These are phyloP conservation scores for Styela clava DNA, from an alignment of 23 tunicate genomes.

Conservation along the genomic window DNA sequence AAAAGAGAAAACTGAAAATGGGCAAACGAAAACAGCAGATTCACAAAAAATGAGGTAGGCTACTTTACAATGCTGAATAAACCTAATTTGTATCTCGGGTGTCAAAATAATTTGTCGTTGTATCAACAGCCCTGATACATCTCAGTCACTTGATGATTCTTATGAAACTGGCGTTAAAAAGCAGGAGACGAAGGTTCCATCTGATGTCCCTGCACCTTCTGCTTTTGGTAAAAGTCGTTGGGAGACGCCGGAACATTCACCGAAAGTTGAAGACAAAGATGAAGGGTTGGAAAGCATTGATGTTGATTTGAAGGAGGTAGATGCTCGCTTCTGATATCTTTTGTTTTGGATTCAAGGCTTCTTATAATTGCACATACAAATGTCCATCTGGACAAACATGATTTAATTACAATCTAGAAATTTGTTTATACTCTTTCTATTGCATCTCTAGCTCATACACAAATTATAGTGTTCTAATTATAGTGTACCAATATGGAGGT, in stretches of 20 bases:
- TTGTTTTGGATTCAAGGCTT: too few species aligned
- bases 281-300: background rate
- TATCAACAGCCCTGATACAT: slow-evolving; percentile 11
- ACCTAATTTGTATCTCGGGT: too few species aligned
- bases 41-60: background rate
- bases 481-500: too few species aligned
- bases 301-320: slow-evolving; percentile 8
- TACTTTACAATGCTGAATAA: too few species aligned
- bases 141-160: slow-evolving; percentile 5
- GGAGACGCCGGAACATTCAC: slow-evolving; percentile 28
- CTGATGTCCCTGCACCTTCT: background rate
- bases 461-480: too few species aligned
- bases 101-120: too few species aligned
- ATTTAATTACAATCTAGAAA: too few species aligned
- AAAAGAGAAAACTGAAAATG: background rate
- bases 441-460: too few species aligned
- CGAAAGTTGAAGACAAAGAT: background rate
- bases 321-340: too few species aligned
- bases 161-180: background rate
- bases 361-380: too few species aligned
- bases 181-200: background rate
- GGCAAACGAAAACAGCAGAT: background rate
- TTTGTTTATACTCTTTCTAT: too few species aligned
- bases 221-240: slow-evolving; percentile 19
- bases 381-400: too few species aligned